These are phyloP conservation scores for Salvator merianae DNA, from an alignment of 2,113 vertebrate species.

Conservation along the genomic window DNA sequence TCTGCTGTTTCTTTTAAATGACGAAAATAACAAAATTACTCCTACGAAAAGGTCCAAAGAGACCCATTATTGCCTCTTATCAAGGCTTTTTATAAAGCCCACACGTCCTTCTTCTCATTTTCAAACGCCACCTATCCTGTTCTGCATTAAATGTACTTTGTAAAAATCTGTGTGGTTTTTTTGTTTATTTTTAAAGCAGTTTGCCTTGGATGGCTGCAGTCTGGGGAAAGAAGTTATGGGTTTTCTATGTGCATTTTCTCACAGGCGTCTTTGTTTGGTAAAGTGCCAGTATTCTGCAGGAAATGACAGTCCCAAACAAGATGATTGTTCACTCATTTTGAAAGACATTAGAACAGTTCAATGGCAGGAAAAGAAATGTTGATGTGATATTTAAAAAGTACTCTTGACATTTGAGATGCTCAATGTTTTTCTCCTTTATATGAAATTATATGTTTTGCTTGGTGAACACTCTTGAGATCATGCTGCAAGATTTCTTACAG, in stretches of 20 bases:
- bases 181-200: not conserved
- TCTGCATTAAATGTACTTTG: not conserved
- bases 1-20: not conserved
- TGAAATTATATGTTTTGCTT: conserved; percentile 18
- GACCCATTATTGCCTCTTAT: not conserved
- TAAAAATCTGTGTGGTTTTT: not conserved
- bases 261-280: not conserved
- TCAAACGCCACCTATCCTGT: not conserved
- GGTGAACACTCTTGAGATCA: not conserved
- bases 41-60: not conserved
- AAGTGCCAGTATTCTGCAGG: not conserved
- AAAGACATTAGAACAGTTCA: conserved; percentile 13
- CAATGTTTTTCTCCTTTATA: not conserved
- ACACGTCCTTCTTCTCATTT: not conserved
- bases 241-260: not conserved
- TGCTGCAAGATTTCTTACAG: not conserved
- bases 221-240: not conserved
- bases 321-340: not conserved
- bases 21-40: not conserved
- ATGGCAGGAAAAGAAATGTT: conserved; percentile 12
- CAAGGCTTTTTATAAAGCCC: not conserved
- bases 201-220: not conserved
- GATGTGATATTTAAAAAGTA: conserved; percentile 26
- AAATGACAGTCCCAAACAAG: conserved; percentile 10
- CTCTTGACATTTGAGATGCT: conserved; percentile 24